These are phyloP conservation scores for Sinocyclocheilus maitianheensis DNA, from an alignment of 2,113 vertebrate genomes.

Conservation along the genomic window DNA sequence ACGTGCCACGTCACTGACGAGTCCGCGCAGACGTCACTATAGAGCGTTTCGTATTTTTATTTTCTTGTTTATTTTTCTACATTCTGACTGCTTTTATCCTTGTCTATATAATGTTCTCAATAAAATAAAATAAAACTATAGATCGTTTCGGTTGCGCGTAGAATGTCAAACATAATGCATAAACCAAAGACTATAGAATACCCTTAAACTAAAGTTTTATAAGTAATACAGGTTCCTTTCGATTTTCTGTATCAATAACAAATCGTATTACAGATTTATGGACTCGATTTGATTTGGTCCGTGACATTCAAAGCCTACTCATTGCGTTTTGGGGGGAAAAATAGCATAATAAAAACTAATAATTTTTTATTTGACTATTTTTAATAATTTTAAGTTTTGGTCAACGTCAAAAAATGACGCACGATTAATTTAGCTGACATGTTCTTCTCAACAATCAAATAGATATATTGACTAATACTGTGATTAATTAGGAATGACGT, in stretches of 20 bases:
- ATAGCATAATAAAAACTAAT: neutral
- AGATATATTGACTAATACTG: neutral
- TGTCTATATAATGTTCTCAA: too few relatives aligned
- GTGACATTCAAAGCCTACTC: neutral
- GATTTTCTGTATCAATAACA: neutral
- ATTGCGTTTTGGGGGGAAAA: too few relatives aligned
- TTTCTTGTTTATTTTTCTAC: too few relatives aligned
- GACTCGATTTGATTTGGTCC: neutral
- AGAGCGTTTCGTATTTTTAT: too few relatives aligned
- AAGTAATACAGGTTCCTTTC: neutral
- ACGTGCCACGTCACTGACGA: conserved; percentile 60
- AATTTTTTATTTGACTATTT: neutral
- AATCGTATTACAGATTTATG: neutral
- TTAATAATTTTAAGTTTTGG: neutral
- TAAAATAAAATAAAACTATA: too few relatives aligned
- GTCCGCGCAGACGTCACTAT: too few relatives aligned
- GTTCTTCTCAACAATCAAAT: neutral
- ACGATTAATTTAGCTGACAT: neutral
- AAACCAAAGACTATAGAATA: too few relatives aligned
- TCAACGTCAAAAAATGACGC: neutral
- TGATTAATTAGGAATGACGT: neutral
- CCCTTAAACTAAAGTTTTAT: neutral
- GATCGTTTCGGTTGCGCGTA: too few relatives aligned
- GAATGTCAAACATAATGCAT: too few relatives aligned
- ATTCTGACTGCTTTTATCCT: too few relatives aligned